Evolutionary conservation across 2,888 invertebrate species (phyloP).

Genomic region (Lagria hirta): DNA sequence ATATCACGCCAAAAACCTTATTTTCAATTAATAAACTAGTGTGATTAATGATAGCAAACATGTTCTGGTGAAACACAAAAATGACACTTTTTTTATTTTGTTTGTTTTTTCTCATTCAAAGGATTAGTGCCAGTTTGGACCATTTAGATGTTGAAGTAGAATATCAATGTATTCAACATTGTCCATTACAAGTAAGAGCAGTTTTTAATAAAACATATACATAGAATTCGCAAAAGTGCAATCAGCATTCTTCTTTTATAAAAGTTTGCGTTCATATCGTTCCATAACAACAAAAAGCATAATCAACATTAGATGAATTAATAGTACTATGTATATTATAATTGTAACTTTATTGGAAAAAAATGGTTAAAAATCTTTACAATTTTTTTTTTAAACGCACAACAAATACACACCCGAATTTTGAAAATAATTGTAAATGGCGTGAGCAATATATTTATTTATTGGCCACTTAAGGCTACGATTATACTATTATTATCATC

Average conservation of each 20-base stretch:
- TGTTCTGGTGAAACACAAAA: constrained; percentile 17
- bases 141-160: constrained; percentile 40
- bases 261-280: constrained; percentile 6
- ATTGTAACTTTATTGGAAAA: no score
- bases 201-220: no score
- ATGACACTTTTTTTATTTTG: constrained; percentile 20
- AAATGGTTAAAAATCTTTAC: no score
- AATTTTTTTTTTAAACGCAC: no score
- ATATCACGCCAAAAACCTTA: neutral
- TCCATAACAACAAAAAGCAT: no score
- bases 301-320: no score
- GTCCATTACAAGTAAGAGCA: constrained; percentile 44
- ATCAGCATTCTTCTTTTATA: neutral
- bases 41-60: constrained; percentile 9
- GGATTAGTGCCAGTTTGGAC: constrained; percentile 25
- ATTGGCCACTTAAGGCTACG: no score
- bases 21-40: constrained; percentile 5
- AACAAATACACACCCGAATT: no score
- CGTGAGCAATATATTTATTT: no score
- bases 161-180: constrained; percentile 45
- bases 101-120: constrained; percentile 16
- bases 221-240: neutral
- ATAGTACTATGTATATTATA: no score
- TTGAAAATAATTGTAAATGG: no score
- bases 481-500: no score